Percentiles rank a stretch among this genome's conserved stretches.
Conservation (phyloP, 2,888 invertebrate species). For the Cyclophora albipunctata region DNA sequence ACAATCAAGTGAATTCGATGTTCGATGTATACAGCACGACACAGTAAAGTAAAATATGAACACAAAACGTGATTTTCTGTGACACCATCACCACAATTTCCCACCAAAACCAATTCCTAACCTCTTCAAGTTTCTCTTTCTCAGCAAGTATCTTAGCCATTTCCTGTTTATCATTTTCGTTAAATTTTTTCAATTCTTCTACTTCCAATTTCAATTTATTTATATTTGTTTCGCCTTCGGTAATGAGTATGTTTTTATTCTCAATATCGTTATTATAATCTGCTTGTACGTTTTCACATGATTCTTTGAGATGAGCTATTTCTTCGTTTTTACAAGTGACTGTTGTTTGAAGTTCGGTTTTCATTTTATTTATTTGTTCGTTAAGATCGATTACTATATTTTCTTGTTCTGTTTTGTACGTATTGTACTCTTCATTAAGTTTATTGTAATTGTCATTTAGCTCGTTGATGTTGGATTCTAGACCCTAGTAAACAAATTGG, state of each 20-base stretch:
- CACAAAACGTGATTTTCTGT: too few species aligned
- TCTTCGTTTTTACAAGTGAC: constrained; percentile 35
- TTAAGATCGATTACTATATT: constrained; percentile 26
- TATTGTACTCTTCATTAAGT: constrained; percentile 25
- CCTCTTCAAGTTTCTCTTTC: constrained; percentile 45
- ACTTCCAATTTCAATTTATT: constrained; percentile 35
- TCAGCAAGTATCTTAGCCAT: constrained; percentile 5
- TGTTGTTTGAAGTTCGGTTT: constrained; percentile 28
- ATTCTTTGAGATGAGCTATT: constrained; percentile 35
- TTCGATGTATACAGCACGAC: too few species aligned
- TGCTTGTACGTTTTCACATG: constrained; percentile 28
- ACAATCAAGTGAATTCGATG: too few species aligned
- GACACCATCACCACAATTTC: too few species aligned
- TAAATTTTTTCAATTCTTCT: constrained; percentile 31
- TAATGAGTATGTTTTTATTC: constrained; percentile 33
- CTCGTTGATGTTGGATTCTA: constrained; percentile 35
- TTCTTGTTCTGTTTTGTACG: constrained; percentile 30
- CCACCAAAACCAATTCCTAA: constrained; percentile 25
- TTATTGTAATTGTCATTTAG: constrained; percentile 27
- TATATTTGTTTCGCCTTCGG: constrained; percentile 27
- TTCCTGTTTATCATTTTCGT: constrained; percentile 12
- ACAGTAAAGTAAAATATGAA: too few species aligned
- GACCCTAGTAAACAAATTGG: constrained; percentile 40
- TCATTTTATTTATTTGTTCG: constrained; percentile 33
- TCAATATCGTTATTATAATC: constrained; percentile 24